Conservation (phyloP, 2,797 vertebrate species). For the Rhynchonycteris naso region DNA sequence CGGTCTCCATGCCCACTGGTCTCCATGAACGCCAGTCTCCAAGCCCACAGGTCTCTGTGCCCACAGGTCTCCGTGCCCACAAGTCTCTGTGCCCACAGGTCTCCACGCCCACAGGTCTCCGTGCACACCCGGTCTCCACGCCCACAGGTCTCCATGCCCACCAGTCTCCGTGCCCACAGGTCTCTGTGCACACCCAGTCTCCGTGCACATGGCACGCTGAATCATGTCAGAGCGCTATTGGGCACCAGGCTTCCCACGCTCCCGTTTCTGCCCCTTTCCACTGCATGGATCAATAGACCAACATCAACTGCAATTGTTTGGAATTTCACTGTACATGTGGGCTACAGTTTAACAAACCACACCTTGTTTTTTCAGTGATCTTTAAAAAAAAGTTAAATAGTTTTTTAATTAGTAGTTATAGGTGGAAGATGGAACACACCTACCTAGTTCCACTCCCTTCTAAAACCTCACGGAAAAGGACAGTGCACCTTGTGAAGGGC, state of each 20-base stretch:
- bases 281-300: fast-evolving
- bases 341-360: too few relatives aligned
- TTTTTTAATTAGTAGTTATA: not conserved
- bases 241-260: fast-evolving
- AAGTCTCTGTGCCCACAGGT: too few relatives aligned
- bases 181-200: not conserved
- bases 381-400: not conserved
- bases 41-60: too few relatives aligned
- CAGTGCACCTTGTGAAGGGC: not conserved
- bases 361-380: not conserved
- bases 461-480: not conserved
- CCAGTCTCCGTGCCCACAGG: too few relatives aligned
- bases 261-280: too few relatives aligned
- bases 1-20: too few relatives aligned
- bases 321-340: not conserved
- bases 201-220: fast-evolving
- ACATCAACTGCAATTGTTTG: not conserved
- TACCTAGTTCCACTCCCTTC: not conserved
- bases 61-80: too few relatives aligned
- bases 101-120: too few relatives aligned
- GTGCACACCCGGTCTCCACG: too few relatives aligned
- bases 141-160: too few relatives aligned
- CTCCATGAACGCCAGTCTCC: too few relatives aligned
- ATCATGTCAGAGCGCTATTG: fast-evolving
- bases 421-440: not conserved